Evolutionary conservation across 2,888 invertebrate species (phyloP), one percentile per base, ranked within the genome.

Genomic region (Nomada fucata): DNA sequence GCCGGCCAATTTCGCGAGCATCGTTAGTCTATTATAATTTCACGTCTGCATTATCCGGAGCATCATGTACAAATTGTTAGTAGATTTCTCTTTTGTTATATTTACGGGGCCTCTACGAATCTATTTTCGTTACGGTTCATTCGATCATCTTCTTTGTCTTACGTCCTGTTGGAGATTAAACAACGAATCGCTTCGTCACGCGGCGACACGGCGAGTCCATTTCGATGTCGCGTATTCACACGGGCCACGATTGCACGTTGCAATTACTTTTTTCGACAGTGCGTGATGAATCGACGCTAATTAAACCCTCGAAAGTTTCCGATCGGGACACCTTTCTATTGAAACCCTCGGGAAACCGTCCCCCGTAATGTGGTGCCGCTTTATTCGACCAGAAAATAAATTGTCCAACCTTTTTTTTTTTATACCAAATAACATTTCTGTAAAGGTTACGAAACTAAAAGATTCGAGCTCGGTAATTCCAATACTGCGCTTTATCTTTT

Each of bases 261-360:
- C 74, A 73, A 79, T 67, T 69, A 69, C 50, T 68, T 83, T 57
- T 77, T 76, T n/a, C 73, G 65, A 55, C 73, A 44, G 55, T 23
- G 61, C 63, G 23, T 42, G 65, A 81, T 47, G 64, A 85, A 86
- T 86, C 79, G 76, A 42, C 76, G 47, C 47, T 79, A 86, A 86
- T 86, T 86, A 82, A 86, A 75, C 29, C 36, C 18, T 29, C 10
- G 42, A n/a, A 83, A 74, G 57, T 75, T 70, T 0, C 29, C 63
- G 50, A 77, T 83, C 57, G 70, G 42, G 20, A 57, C 76, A 86
- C 75, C 64, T 75, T 83, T 83, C 75, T 73, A 79, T 83, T 29
- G 64, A 70, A 76, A 59, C 18, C 15, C 5, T 0, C 5, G 18
- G 20, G 26, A 36, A 13, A 26, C 23, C 3, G 57, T 26, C 26